These are phyloP conservation scores for Xiphorhynchus elegans DNA, from an alignment of 2,113 vertebrate genomes.

Conservation along the genomic window DNA sequence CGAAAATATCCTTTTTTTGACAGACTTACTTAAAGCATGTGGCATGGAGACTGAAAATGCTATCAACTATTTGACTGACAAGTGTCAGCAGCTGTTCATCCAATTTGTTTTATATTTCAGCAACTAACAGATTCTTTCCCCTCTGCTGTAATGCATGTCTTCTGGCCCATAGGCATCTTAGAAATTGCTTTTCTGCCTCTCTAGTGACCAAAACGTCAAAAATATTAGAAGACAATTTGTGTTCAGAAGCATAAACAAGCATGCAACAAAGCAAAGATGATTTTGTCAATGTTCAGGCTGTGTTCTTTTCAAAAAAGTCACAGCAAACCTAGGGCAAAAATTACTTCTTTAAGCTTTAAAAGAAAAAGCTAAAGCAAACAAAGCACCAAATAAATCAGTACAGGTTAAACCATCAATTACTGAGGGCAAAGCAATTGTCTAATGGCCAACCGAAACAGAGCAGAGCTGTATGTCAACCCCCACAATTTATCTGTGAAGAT, in stretches of 20 bases:
- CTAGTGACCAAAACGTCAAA: slow-evolving; percentile 54
- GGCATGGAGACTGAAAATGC: slow-evolving; percentile 72
- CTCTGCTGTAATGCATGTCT: slow-evolving; percentile 60
- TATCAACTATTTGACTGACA: slow-evolving; percentile 75
- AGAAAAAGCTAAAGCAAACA: background rate
- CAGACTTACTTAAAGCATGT: slow-evolving; percentile 69
- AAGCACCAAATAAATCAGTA: background rate
- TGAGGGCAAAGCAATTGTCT: background rate
- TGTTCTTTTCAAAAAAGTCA: slow-evolving; percentile 25
- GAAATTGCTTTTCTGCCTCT: slow-evolving; percentile 54
- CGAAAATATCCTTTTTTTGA: slow-evolving; percentile 67
- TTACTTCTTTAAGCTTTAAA: background rate
- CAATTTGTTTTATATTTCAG: slow-evolving; percentile 73
- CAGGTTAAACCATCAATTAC: background rate
- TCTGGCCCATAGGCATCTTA: slow-evolving; percentile 58
- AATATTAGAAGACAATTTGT: slow-evolving; percentile 53
- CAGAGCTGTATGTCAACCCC: background rate
- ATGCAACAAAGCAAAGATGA: slow-evolving; percentile 27
- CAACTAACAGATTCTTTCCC: slow-evolving; percentile 65
- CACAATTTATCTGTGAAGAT: background rate
- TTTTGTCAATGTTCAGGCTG: slow-evolving; percentile 10
- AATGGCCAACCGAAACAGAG: background rate
- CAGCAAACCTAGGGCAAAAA: slow-evolving; percentile 58
- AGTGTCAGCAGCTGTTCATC: slow-evolving; percentile 74
- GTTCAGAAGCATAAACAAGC: slow-evolving; percentile 55